phyloP scores from a whole-genome alignment of 1,140 invertebrate species.

The Drosophila sp. region DNA sequence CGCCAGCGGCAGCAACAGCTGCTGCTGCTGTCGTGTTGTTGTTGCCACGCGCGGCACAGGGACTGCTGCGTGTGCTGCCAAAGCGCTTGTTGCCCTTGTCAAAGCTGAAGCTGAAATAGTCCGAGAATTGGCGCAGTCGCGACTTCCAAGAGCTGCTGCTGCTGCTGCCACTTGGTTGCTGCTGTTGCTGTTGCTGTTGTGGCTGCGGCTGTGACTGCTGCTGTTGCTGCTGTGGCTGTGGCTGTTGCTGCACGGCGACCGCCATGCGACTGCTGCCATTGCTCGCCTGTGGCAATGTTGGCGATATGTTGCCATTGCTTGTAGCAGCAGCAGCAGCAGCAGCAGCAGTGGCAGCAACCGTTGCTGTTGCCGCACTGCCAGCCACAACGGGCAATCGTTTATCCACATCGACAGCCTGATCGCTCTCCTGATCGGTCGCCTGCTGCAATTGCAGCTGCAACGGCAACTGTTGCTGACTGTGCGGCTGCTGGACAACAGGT shows the following conservation, averaged over 20 bases:
- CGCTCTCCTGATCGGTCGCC: too few species aligned
- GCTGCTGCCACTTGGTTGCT: slow-evolving; percentile 26
- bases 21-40: slow-evolving; percentile 55
- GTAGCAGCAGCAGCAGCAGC: slow-evolving; percentile 29
- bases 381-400: slow-evolving; percentile 23
- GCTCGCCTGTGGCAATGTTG: slow-evolving; percentile 51
- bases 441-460: slow-evolving; percentile 45
- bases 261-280: slow-evolving; percentile 47
- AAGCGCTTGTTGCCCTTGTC: slow-evolving; percentile 81
- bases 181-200: slow-evolving; percentile 4
- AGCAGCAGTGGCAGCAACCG: neutral
- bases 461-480: slow-evolving; percentile 23
- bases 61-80: slow-evolving; percentile 77
- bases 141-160: slow-evolving; percentile 70
- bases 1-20: neutral
- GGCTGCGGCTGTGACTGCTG: slow-evolving; percentile 7
- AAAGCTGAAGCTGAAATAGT: slow-evolving; percentile 82
- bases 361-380: slow-evolving; percentile 18
- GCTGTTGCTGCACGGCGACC: neutral
- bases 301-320: slow-evolving; percentile 68
- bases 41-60: slow-evolving; percentile 61
- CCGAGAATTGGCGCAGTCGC: slow-evolving; percentile 79
- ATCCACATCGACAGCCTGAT: too few species aligned
- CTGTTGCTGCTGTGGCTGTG: slow-evolving; percentile 63
- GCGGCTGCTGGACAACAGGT: slow-evolving; percentile 32